Conservation (phyloP, 2,888 invertebrate species). For the Neocrepidodera transversa region DNA sequence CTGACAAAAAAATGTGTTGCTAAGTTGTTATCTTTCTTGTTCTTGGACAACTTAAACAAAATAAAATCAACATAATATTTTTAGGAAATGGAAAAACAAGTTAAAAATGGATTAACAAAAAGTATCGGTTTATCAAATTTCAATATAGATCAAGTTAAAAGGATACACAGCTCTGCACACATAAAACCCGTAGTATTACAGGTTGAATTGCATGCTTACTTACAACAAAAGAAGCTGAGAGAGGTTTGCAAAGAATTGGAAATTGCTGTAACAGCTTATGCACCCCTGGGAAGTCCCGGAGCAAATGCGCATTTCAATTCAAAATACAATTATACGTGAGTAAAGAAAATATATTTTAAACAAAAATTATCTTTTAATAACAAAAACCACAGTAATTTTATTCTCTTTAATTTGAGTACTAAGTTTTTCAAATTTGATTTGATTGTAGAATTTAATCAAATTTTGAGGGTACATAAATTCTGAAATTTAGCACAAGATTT, state of each 20-base stretch:
- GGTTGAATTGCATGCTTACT: constrained; percentile 79
- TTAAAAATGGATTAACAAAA: constrained; percentile 68
- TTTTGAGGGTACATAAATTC: too few relatives aligned
- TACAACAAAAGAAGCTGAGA: constrained; percentile 73
- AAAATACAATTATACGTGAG: constrained; percentile 69
- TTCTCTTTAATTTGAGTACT: too few relatives aligned
- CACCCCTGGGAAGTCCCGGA: constrained; percentile 76
- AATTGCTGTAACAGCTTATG: constrained; percentile 74
- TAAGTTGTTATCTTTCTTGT: too few relatives aligned
- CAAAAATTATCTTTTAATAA: not conserved
- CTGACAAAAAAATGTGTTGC: too few relatives aligned
- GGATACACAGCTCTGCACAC: constrained; percentile 66
- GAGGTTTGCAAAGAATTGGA: constrained; percentile 68
- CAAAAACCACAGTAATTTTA: not conserved
- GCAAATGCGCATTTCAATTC: constrained; percentile 69
- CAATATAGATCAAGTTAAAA: constrained; percentile 71
- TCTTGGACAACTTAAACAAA: too few relatives aligned
- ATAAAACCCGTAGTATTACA: constrained; percentile 77
- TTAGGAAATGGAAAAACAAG: constrained; percentile 74
- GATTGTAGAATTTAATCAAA: too few relatives aligned
- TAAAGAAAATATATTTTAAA: constrained; percentile 20
- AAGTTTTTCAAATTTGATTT: too few relatives aligned
- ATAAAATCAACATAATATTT: too few relatives aligned
- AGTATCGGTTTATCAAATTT: constrained; percentile 86
- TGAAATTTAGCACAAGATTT: too few relatives aligned